phyloP scores from a whole-genome alignment of 1,140 invertebrate genomes.

The Oryctes rhinoceros region DNA sequence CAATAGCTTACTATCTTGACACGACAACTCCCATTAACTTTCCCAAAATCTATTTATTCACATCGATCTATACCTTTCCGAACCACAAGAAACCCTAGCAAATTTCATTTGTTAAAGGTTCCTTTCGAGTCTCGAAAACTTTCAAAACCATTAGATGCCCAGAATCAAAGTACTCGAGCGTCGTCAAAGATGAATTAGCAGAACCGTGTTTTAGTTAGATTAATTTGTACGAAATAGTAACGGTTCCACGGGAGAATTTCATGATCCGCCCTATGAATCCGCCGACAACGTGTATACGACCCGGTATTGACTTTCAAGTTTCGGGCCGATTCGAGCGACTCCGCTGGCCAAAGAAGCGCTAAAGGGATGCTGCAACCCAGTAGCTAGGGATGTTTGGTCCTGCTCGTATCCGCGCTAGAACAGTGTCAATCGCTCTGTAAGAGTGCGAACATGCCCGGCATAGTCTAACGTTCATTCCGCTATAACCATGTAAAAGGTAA shows the following conservation, averaged over 20 bases:
- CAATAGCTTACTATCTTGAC: no score
- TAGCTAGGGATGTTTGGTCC: conserved; percentile 51
- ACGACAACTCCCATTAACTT: no score
- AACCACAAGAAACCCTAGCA: no score
- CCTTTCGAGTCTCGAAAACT: no score
- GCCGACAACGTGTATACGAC: conserved; percentile 41
- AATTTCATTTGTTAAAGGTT: no score
- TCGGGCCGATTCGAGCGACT: conserved; percentile 48
- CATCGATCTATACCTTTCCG: no score
- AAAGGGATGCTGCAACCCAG: conserved; percentile 55
- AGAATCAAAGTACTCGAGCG: no score
- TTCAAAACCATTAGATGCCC: no score
- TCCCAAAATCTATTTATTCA: no score
- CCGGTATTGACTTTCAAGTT: conserved; percentile 52
- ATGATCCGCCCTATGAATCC: conserved; percentile 47
- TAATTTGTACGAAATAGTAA: conserved; percentile 40
- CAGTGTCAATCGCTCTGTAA: conserved; percentile 26
- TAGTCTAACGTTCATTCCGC: neutral
- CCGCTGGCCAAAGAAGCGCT: conserved; percentile 48
- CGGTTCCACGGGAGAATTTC: conserved; percentile 40
- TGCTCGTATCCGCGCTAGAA: neutral
- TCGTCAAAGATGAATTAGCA: neutral
- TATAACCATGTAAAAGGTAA: conserved; percentile 40
- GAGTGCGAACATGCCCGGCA: conserved; percentile 28
- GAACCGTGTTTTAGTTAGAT: neutral